Base-by-base conservation (phyloP, 2,797 vertebrate species). In the Gymnocypris eckloni region DNA sequence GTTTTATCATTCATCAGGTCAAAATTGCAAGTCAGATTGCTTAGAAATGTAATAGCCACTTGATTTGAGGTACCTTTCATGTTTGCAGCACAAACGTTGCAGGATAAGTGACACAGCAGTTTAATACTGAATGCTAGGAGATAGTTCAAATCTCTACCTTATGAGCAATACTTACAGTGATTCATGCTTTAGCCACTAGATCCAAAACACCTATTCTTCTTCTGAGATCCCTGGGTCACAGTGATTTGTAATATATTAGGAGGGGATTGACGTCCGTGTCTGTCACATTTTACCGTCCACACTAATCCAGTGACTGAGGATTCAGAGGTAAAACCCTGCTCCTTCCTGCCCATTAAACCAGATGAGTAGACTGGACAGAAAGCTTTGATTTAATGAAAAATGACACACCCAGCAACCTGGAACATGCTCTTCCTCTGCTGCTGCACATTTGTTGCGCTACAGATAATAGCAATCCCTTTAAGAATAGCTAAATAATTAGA, bases 361-460 rank as follows among this genome's bases (percentile, higher is more conserved):
- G 81, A 86, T 80, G 25, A 87, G 78, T 79, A 87, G 84, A 86
- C 67, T 56, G 59, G 81, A 82, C 72, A 84, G 73, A 86, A 82
- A 85, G 82, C 77, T 75, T 81, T 52, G 79, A 69, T 81, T 86
- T 89, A 90, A 90, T 89, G 84, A 85, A 81, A 88, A 85, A 79
- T 41, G 86, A 85, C 88, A 86, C 76, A 81, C 70, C 20, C 88
- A 86, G 87, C 70, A 83, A 86, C 71, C 86, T 85, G 84, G 75
- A 87, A 88, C 70, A 83, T 83, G 84, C 76, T 85, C 73, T 81
- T 85, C 75, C 82, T 84, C 76, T 86, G 69, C 71, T 79, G 61
- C 50, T 56, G 25, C 73, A 83, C 43, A 20, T 82, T 66, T 80
- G 45, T 54, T 87, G 43, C 52, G 16, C 9, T 4, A 64, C 79